Percentiles rank a stretch among this genome's conserved stretches.
Evolutionary conservation across 2,888 invertebrate genomes (phyloP).

Genomic region (Tiliacea aurago): DNA sequence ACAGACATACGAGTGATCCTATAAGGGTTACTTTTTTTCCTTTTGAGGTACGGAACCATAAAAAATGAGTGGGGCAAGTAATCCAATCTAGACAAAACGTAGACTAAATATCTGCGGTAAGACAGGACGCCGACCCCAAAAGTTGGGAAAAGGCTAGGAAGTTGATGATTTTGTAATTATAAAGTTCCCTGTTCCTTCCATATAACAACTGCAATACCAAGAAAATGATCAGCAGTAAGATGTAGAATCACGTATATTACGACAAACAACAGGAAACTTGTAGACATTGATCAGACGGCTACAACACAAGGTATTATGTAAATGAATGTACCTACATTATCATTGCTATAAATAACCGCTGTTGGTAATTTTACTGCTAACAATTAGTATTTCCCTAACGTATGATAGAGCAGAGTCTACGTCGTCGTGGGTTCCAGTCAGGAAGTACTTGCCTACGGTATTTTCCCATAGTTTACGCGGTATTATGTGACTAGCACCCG

Average conservation of each 20-base stretch:
- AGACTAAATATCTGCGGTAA: no score
- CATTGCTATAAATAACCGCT: constrained; percentile 28
- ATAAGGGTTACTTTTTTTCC: no score
- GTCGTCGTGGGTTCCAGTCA: not conserved
- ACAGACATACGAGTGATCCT: no score
- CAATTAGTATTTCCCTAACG: constrained; percentile 11
- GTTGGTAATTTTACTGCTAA: constrained; percentile 8
- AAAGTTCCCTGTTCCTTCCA: not conserved
- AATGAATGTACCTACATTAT: constrained; percentile 17
- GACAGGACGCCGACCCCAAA: no score
- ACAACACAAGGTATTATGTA: constrained; percentile 38
- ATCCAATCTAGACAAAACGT: no score
- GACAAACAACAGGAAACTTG: constrained; percentile 21
- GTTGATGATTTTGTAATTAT: not conserved
- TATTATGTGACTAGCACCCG: constrained; percentile 11
- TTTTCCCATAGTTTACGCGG: constrained; percentile 22
- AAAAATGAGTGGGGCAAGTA: no score
- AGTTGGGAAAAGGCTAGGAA: no score
- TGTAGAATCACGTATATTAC: constrained; percentile 13
- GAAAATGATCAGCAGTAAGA: not conserved
- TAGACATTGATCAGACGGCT: constrained; percentile 15
- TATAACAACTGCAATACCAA: not conserved
- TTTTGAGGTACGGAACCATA: no score
- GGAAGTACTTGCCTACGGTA: constrained; percentile 19
- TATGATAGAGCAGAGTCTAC: not conserved